Base-by-base conservation (phyloP, 2,888 invertebrate species). In the Pinctada fucata region DNA sequence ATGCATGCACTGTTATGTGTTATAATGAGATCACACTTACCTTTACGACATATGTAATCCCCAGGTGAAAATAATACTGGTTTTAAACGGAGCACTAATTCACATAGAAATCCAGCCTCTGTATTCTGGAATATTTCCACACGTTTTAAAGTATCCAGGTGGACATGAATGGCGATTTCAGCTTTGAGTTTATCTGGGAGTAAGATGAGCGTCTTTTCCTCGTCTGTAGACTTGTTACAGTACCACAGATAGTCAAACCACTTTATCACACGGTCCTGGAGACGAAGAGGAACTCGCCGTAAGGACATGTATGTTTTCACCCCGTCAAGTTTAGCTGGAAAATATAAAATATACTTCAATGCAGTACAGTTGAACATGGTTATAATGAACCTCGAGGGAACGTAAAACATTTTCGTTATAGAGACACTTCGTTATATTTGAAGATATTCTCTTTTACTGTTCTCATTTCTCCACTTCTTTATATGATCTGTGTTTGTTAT, bases 181-280 rank as follows among this genome's bases (percentile, higher is more conserved):
- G 99, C 99, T 94, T 99, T 99, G 90, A 99, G 95, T 93, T 99
- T 98, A 94, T 99, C 98, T 48, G 91, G 92, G 51, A 91, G 86
- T 49, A 91, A 85, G 76, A 87, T 86, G 5, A 92, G 84, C 2
- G 92, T 91, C 93, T 96, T 96, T 93, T 99, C 98, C 93, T 99
- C 99, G 93, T 99, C 98, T 48, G 98, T 97, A 92, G 98, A 98
- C 94, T 99, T 99, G 94, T 99, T 98, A 86, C 98, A 98, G 91
- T 98, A 95, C 99, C 99, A 99, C 91, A 99, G 95, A 93, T 99
- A 99, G 94, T 99, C 99, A 94, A 99, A 99, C 99, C 99, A 99
- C 93, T 98, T 97, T 94, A 99, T 99, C 87, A 97, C 99, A 93
- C 99, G 98, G 91, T 97, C 97, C 93, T 99, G 98, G 81, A 99